Evolutionary conservation across 2,888 invertebrate species (phyloP).

Genomic region (Scotopteryx bipunctaria): DNA sequence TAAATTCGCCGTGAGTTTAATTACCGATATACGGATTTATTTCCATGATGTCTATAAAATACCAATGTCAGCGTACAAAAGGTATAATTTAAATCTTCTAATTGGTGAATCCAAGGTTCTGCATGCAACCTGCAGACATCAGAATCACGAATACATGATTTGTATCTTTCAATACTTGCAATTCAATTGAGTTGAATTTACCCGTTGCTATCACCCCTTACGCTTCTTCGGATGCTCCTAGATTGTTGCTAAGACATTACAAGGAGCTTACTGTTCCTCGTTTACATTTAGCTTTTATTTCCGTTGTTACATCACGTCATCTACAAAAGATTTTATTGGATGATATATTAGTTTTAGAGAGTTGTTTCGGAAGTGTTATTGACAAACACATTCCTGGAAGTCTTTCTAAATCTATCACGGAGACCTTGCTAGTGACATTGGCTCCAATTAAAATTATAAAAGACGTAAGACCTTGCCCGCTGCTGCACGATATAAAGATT

Average conservation of each 20-base stretch:
- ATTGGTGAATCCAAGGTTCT: slow-evolving; percentile 12
- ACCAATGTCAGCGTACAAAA: slow-evolving; percentile 5
- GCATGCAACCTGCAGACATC: slow-evolving; percentile 12
- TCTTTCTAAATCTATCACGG: slow-evolving; percentile 33
- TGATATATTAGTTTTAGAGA: not conserved
- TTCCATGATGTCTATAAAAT: not conserved
- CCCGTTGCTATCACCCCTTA: not conserved
- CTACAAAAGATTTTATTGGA: not conserved
- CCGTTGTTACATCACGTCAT: not conserved
- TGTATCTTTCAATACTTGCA: slow-evolving; percentile 12
- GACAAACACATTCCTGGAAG: slow-evolving; percentile 35
- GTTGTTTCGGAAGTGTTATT: slow-evolving; percentile 11
- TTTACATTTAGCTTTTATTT: not conserved
- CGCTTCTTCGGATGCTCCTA: not conserved
- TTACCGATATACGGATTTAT: not conserved
- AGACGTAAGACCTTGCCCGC: slow-evolving; percentile 48
- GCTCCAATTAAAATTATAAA: slow-evolving; percentile 51
- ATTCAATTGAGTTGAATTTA: not conserved
- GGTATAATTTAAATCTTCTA: slow-evolving; percentile 13
- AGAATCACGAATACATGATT: slow-evolving; percentile 19
- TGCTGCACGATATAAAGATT: slow-evolving; percentile 44
- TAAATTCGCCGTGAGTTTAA: not conserved
- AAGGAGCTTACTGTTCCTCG: not conserved
- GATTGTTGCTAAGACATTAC: not conserved
- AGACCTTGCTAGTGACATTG: slow-evolving; percentile 56